These are phyloP conservation scores for Ormyrus thymus DNA, from an alignment of 2,888 invertebrate genomes.

Conservation along the genomic window DNA sequence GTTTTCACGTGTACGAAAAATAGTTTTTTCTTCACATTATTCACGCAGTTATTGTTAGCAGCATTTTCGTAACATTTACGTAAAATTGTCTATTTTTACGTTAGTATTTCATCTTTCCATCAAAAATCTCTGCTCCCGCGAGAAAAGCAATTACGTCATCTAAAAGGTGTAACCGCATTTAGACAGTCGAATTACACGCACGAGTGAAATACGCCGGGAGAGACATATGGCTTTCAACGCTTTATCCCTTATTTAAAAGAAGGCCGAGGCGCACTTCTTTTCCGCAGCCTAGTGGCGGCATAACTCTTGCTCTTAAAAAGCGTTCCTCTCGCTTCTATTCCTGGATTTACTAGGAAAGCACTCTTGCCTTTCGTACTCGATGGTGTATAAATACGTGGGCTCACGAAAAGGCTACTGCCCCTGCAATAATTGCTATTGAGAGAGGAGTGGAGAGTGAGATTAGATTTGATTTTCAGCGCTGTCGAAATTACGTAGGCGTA, in stretches of 20 bases:
- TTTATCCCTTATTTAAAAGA: slow-evolving; percentile 13
- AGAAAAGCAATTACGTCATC: too few species aligned
- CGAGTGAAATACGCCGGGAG: neutral
- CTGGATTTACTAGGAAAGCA: slow-evolving; percentile 28
- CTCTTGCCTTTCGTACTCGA: slow-evolving; percentile 1
- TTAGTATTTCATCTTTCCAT: too few species aligned
- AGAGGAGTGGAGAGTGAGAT: neutral
- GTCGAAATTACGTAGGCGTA: too few species aligned
- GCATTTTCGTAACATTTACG: too few species aligned
- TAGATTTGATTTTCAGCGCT: neutral
- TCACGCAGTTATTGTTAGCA: too few species aligned
- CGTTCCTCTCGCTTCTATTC: slow-evolving; percentile 20
- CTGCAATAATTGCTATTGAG: slow-evolving; percentile 28
- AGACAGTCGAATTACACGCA: too few species aligned
- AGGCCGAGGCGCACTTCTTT: slow-evolving; percentile 1
- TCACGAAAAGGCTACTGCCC: slow-evolving; percentile 28
- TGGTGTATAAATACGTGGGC: slow-evolving; percentile 19
- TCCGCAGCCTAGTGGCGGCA: slow-evolving; percentile 6
- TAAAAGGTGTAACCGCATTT: too few species aligned
- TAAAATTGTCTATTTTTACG: too few species aligned
- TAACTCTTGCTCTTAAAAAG: slow-evolving; percentile 13
- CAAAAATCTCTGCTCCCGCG: too few species aligned
- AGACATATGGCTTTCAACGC: slow-evolving; percentile 6
- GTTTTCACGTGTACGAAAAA: too few species aligned
- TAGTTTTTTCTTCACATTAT: too few species aligned